phyloP scores from a whole-genome alignment of 2,113 vertebrate genomes.

The Xyrauchen texanus region DNA sequence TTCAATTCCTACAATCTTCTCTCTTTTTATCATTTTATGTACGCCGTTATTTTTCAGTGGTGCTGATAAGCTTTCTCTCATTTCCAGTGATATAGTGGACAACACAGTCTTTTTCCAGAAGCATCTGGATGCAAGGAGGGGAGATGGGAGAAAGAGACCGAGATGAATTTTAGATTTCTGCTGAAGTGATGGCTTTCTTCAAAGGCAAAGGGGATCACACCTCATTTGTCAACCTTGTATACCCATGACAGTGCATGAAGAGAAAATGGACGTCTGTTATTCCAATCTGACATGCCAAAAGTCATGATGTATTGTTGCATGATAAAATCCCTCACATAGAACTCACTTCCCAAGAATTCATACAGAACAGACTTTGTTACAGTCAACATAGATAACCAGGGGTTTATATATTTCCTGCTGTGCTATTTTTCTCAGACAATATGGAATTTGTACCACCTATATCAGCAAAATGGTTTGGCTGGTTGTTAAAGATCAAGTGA shows the following conservation, averaged over 20 bases:
- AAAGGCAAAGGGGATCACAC: conserved; percentile 48
- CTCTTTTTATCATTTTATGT: neutral
- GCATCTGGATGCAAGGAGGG: conserved; percentile 25
- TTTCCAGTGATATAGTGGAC: no score
- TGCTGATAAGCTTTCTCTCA: conserved; percentile 12
- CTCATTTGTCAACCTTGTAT: conserved; percentile 52
- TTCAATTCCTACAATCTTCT: neutral
- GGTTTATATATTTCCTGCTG: conserved; percentile 16
- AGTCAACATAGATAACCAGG: conserved; percentile 17
- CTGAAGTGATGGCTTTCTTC: conserved; percentile 43
- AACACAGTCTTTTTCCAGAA: conserved; percentile 41
- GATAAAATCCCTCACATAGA: conserved; percentile 29
- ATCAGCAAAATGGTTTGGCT: no score
- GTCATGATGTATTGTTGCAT: conserved; percentile 32
- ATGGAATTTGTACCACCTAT: no score
- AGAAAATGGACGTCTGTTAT: conserved; percentile 43
- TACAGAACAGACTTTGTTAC: conserved; percentile 21
- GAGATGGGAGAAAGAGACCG: conserved; percentile 35
- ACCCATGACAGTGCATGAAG: conserved; percentile 38
- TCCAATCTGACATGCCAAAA: conserved; percentile 35
- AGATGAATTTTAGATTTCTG: conserved; percentile 42
- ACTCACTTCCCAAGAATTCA: conserved; percentile 10
- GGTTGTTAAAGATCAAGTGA: no score
- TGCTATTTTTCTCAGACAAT: neutral
- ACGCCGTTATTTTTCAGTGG: conserved; percentile 15